Evolutionary conservation across 1,140 invertebrate species (phyloP).

Genomic region (Probaryconus sp.): DNA sequence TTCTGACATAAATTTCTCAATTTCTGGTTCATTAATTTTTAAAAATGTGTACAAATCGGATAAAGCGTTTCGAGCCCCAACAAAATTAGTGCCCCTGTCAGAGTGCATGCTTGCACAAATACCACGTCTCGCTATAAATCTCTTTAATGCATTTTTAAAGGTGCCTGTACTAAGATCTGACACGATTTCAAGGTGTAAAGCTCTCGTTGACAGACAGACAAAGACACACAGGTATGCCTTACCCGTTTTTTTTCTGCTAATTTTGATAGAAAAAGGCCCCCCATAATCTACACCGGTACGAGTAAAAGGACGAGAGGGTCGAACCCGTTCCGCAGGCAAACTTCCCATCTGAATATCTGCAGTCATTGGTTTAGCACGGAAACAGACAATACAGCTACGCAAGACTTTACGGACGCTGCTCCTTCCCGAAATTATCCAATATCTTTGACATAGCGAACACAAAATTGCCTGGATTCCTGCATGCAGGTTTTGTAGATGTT

Average conservation of each 20-base stretch:
- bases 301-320: conserved; percentile 62
- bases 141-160: conserved; percentile 8
- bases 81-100: conserved; percentile 42
- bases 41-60: not conserved
- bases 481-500: conserved; percentile 54
- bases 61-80: conserved; percentile 11
- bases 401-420: conserved; percentile 37
- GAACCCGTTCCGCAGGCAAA: conserved; percentile 65
- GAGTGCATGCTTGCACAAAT: conserved; percentile 72
- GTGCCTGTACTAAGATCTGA: not conserved
- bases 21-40: not conserved
- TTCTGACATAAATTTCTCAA: not conserved
- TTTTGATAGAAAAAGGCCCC: conserved; percentile 66
- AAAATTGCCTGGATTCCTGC: conserved; percentile 50
- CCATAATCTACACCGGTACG: conserved; percentile 71
- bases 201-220: conserved; percentile 10
- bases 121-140: conserved; percentile 60
- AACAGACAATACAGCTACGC: conserved; percentile 51
- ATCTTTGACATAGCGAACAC: conserved; percentile 29
- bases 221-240: conserved; percentile 48
- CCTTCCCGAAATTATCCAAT: conserved; percentile 55
- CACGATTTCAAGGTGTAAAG: conserved; percentile 7
- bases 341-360: conserved; percentile 65
- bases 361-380: conserved; percentile 18
- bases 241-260: conserved; percentile 52